Base-by-base conservation (phyloP, 2,113 vertebrate genomes). In the Ceyx margarethae region DNA sequence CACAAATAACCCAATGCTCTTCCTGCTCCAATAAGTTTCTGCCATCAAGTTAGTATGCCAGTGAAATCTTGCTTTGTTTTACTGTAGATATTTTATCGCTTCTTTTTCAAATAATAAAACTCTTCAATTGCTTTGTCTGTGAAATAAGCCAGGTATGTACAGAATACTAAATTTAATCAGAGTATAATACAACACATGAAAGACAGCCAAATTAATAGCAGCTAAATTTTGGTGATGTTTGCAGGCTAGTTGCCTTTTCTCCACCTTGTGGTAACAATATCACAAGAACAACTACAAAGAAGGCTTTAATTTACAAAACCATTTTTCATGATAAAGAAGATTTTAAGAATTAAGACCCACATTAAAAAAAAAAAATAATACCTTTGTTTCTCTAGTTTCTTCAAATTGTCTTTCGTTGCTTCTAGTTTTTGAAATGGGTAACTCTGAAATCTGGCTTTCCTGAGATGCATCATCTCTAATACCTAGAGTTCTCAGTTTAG, bases 11-110 rank as follows among this genome's bases (percentile, higher is more conserved):
- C 4, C 48, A n/a, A 7, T 5, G 15, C 1, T 13, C 1, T 1
- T 7, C 17, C n/a, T 21, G 21, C 17, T 72, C 35, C 62, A 53
- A 45, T 20, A 3, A 5, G 9, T 48, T 83, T n/a, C 37, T 33
- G 69, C 19, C 6, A 33, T 6, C 0, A 0, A 1, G 1, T 15
- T 19, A 53, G 1, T 15, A 94, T 60, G 17, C 0, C n/a, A 79
- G 35, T 4, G 65, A 67, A 61, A 78, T 37, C 26, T 23, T 45
- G 16, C 58, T 66, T 21, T 58, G 31, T 17, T 57, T 54, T 48
- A 67, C 14, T 58, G 13, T 7, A 89, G 21, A 31, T 42, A 46
- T 13, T 56, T 6, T 6, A 65, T 10, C 33, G 6, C 15, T 68
- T 64, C 35, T 68, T 4, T 81, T 76, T 4, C 31, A 15, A 91